These are phyloP conservation scores for Thunnus thynnus DNA, from an alignment of 2,113 vertebrate species.

Conservation along the genomic window DNA sequence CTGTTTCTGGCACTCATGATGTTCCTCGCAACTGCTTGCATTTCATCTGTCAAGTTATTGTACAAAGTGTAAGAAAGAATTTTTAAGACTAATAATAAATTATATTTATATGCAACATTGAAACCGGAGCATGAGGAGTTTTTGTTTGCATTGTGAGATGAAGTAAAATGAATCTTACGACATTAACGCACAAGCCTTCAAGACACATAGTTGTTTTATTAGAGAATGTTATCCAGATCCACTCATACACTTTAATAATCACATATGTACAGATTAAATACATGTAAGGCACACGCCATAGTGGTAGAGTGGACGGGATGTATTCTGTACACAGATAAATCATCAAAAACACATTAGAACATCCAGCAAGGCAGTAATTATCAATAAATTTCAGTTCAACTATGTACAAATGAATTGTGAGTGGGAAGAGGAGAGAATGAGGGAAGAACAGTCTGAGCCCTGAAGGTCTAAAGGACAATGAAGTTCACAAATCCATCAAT, in stretches of 20 bases:
- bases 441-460: neutral
- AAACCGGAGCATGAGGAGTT: constrained; percentile 26
- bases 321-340: constrained; percentile 70
- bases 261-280: constrained; percentile 88
- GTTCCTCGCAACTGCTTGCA: constrained; percentile 91
- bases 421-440: constrained; percentile 20
- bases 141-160: constrained; percentile 39
- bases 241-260: constrained; percentile 64
- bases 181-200: constrained; percentile 12
- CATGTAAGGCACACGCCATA: constrained; percentile 87
- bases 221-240: constrained; percentile 77
- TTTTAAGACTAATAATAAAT: constrained; percentile 99
- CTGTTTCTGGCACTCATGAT: constrained; percentile 88
- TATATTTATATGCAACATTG: constrained; percentile 99
- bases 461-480: neutral
- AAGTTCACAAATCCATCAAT: constrained; percentile 13
- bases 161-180: neutral
- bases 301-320: constrained; percentile 79
- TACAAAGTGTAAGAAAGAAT: constrained; percentile 99
- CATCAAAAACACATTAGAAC: constrained; percentile 49
- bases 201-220: constrained; percentile 68
- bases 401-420: constrained; percentile 51
- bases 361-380: constrained; percentile 61
- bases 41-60: constrained; percentile 90
- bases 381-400: constrained; percentile 48